A percentile compares a stretch with the other conserved stretches of the same genome.
phyloP scores from a whole-genome alignment of 2,113 vertebrate genomes.

The Bucco capensis region DNA sequence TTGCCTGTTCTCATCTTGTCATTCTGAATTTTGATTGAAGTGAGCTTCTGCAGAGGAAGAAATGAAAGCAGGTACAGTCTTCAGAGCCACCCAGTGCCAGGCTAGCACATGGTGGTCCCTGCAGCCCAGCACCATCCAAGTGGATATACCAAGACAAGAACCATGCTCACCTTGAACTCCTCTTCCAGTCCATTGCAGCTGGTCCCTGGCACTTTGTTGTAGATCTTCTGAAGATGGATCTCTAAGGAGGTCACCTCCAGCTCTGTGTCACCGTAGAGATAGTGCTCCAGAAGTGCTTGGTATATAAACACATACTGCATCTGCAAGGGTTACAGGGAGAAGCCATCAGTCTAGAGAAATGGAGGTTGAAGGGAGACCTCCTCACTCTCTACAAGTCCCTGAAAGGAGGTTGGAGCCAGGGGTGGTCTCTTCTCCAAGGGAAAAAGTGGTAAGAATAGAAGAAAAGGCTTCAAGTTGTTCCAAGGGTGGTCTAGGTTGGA shows the following conservation, averaged over 20 bases:
- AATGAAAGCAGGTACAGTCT: background rate
- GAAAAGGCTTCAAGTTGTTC: fast-evolving
- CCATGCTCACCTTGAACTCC: slow-evolving; percentile 88
- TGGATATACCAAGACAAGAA: background rate
- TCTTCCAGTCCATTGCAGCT: slow-evolving; percentile 93
- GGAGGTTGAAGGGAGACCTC: background rate
- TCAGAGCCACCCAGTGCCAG: background rate
- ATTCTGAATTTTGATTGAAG: slow-evolving; percentile 98
- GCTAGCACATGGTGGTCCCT: fast-evolving
- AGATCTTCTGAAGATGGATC: slow-evolving; percentile 93
- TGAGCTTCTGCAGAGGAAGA: slow-evolving; percentile 83
- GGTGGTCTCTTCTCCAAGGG: background rate
- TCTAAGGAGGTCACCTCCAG: slow-evolving; percentile 97
- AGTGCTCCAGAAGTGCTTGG: slow-evolving; percentile 96
- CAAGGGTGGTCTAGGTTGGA: background rate
- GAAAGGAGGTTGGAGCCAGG: fast-evolving
- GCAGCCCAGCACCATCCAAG: background rate
- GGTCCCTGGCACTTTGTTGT: slow-evolving; percentile 88
- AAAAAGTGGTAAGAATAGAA: fast-evolving
- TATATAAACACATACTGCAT: slow-evolving; percentile 99
- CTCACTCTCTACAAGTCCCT: fast-evolving
- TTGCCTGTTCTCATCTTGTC: slow-evolving; percentile 99
- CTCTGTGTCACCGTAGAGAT: slow-evolving; percentile 96
- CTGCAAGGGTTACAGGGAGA: slow-evolving; percentile 63
- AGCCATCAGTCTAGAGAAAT: background rate